Conservation (phyloP, 2,113 vertebrate species). For the Scomber colias region DNA sequence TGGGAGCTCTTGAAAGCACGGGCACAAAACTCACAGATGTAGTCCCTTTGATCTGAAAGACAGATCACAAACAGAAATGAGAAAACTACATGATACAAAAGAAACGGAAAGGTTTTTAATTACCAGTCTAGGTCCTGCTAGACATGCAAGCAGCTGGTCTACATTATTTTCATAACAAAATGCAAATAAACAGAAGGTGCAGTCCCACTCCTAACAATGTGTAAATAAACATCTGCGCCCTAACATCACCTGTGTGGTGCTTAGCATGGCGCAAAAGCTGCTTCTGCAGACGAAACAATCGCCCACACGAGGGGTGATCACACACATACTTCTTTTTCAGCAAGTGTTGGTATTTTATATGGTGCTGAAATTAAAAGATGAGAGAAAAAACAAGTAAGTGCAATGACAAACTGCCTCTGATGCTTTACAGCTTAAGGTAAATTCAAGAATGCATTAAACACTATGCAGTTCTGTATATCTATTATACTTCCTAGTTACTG, state of each 20-base stretch:
- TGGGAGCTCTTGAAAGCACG: constrained; percentile 95
- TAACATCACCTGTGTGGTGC: constrained; percentile 90
- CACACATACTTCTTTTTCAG: constrained; percentile 95
- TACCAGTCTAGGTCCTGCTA: not conserved
- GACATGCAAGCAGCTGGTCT: not conserved
- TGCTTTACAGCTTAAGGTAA: not conserved
- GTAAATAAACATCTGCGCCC: not conserved
- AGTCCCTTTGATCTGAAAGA: constrained; percentile 90
- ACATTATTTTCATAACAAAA: not conserved
- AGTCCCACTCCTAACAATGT: not conserved
- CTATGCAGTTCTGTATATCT: not conserved
- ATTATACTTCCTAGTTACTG: not conserved
- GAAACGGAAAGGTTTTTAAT: not conserved
- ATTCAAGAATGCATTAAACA: not conserved
- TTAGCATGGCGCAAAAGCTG: constrained; percentile 93
- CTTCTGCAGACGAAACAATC: constrained; percentile 85
- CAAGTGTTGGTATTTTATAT: constrained; percentile 95
- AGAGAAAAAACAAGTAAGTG: not conserved
- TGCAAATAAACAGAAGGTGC: not conserved
- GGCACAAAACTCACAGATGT: constrained; percentile 94
- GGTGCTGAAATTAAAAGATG: constrained; percentile 84
- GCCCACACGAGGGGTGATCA: constrained; percentile 91
- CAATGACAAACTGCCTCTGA: not conserved
- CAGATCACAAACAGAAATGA: constrained; percentile 36
- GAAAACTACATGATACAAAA: not conserved